Percentiles rank a stretch among this genome's conserved stretches.
These are phyloP conservation scores for Typhlomys cinereus DNA, from an alignment of 2,113 vertebrate genomes.

Conservation along the genomic window DNA sequence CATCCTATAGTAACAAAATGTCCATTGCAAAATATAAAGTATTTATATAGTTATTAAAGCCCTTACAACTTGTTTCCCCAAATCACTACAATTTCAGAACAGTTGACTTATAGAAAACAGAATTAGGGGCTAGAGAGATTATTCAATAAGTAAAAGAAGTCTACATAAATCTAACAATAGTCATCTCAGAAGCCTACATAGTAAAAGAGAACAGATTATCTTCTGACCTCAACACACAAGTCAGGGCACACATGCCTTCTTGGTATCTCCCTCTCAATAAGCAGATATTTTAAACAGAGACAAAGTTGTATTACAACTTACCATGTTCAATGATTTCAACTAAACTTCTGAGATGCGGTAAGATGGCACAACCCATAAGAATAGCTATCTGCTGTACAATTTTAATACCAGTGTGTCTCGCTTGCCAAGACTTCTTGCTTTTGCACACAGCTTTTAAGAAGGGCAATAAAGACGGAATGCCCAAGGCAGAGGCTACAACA, in stretches of 20 bases:
- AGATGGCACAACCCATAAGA: slow-evolving; percentile 99
- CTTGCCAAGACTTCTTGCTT: slow-evolving; percentile 99
- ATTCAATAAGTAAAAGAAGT: too few relatives aligned
- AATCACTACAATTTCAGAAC: not conserved
- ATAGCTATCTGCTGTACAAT: slow-evolving; percentile 99
- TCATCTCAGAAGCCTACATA: too few relatives aligned
- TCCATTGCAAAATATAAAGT: not conserved
- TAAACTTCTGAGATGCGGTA: slow-evolving; percentile 98
- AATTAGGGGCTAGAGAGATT: too few relatives aligned
- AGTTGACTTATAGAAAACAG: not conserved
- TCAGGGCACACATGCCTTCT: too few relatives aligned
- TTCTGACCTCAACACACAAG: too few relatives aligned
- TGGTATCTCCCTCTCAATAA: too few relatives aligned
- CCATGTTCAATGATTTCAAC: slow-evolving; percentile 99
- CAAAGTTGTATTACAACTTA: slow-evolving; percentile 83
- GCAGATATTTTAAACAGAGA: too few relatives aligned
- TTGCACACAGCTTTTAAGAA: slow-evolving; percentile 99
- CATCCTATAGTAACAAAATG: not conserved
- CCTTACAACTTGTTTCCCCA: not conserved
- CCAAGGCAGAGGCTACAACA: slow-evolving; percentile 97
- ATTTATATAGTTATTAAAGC: not conserved
- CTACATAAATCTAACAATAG: too few relatives aligned
- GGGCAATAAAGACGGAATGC: slow-evolving; percentile 97
- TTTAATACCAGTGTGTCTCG: slow-evolving; percentile 98
- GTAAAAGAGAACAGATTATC: too few relatives aligned